Evolutionary conservation across 2,888 invertebrate genomes (phyloP).

Genomic region (Polydesmus complanatus): DNA sequence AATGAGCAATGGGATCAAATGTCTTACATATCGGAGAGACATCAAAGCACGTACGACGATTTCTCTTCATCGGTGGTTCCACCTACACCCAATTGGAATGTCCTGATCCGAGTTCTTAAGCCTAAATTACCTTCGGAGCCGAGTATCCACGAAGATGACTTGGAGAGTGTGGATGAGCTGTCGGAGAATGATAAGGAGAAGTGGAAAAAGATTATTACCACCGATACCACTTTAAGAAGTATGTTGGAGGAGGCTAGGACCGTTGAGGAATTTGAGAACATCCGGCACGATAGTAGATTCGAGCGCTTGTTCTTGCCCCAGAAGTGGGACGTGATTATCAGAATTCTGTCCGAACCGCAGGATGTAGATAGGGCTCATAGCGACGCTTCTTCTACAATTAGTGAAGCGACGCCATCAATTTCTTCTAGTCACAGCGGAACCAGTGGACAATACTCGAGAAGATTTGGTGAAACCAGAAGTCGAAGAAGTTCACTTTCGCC

Average conservation of each 20-base stretch:
- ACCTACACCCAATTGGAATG: slow-evolving; percentile 59
- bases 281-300: slow-evolving; percentile 62
- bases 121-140: slow-evolving; percentile 37
- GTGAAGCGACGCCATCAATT: slow-evolving; percentile 22
- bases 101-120: slow-evolving; percentile 64
- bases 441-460: slow-evolving; percentile 29
- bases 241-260: slow-evolving; percentile 50
- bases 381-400: slow-evolving; percentile 27
- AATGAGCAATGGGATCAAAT: slow-evolving; percentile 16
- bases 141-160: slow-evolving; percentile 19
- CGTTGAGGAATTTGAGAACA: slow-evolving; percentile 70
- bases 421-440: slow-evolving; percentile 25
- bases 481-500: slow-evolving; percentile 73
- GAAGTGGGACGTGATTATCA: slow-evolving; percentile 85
- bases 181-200: slow-evolving; percentile 70
- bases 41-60: slow-evolving; percentile 10
- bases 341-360: slow-evolving; percentile 58
- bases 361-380: slow-evolving; percentile 35
- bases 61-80: slow-evolving; percentile 27
- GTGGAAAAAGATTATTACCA: slow-evolving; percentile 80
- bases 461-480: slow-evolving; percentile 57
- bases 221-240: slow-evolving; percentile 67
- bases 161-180: slow-evolving; percentile 36
- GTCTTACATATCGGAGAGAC: slow-evolving; percentile 19
- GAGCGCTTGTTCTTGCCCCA: slow-evolving; percentile 69